Percentiles rank a stretch among this genome's conserved stretches.
These are phyloP conservation scores for Platycheirus rosarum DNA, from an alignment of 2,888 invertebrate genomes.

Conservation along the genomic window DNA sequence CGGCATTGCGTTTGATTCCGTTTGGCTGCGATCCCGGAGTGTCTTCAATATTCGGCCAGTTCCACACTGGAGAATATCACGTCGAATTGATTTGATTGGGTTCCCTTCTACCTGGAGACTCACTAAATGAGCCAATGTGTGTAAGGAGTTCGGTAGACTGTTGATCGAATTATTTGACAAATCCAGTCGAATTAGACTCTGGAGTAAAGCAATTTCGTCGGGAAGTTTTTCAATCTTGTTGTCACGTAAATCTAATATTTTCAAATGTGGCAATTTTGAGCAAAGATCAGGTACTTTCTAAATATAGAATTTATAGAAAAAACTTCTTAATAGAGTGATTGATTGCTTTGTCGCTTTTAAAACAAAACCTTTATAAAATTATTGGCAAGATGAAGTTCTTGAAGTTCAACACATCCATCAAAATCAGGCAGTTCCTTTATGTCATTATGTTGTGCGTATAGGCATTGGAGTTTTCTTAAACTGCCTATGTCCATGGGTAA, in stretches of 20 bases:
- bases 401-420: conserved; percentile 88
- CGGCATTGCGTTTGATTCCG: conserved; percentile 35
- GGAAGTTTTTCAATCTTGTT: conserved; percentile 91
- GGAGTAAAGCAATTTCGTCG: conserved; percentile 89
- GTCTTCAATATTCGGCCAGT: conserved; percentile 91
- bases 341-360: neutral
- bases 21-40: conserved; percentile 85
- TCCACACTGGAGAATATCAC: conserved; percentile 93
- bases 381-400: conserved; percentile 92
- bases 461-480: conserved; percentile 88
- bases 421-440: conserved; percentile 89
- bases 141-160: conserved; percentile 87
- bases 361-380: conserved; percentile 88
- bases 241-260: conserved; percentile 90
- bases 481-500: conserved; percentile 88
- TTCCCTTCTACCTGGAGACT: conserved; percentile 94
- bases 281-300: conserved; percentile 89
- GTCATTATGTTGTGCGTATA: conserved; percentile 93
- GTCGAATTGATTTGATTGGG: conserved; percentile 90
- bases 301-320: conserved; percentile 62
- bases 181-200: conserved; percentile 91
- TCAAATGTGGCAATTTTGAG: conserved; percentile 88
- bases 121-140: conserved; percentile 89
- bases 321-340: conserved; percentile 46
- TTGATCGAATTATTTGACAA: conserved; percentile 90